phyloP scores from a whole-genome alignment of 2,888 invertebrate genomes.

The Drosophila leonis region DNA sequence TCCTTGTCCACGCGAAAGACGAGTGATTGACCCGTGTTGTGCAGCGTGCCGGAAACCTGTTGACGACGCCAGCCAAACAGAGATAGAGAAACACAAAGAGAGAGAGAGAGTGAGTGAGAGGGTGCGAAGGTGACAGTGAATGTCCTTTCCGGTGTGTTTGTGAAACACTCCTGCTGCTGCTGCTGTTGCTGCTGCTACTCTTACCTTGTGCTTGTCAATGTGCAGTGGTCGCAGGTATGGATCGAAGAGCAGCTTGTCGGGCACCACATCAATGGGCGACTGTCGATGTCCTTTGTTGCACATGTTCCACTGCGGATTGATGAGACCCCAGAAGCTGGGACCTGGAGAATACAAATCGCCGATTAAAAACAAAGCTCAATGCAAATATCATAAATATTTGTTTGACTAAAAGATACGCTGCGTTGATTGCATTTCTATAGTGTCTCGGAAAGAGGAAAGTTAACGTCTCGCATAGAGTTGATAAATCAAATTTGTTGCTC shows the following conservation, averaged over 20 bases:
- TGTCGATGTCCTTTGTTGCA: conserved; percentile 98
- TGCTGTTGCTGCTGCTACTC: neutral
- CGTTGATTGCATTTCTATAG: neutral
- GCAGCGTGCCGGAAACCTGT: conserved; percentile 94
- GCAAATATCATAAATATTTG: neutral
- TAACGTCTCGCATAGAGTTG: neutral
- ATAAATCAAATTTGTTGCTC: too few relatives aligned
- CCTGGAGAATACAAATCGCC: conserved; percentile 87
- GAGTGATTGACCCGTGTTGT: conserved; percentile 97
- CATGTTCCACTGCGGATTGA: conserved; percentile 99
- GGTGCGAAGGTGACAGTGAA: neutral
- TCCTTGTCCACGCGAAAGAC: conserved; percentile 96
- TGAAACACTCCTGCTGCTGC: neutral
- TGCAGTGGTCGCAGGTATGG: conserved; percentile 96
- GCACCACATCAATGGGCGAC: conserved; percentile 98
- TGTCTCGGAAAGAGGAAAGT: too few relatives aligned
- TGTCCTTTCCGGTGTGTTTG: conserved; percentile 3
- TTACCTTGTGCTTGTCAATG: conserved; percentile 96
- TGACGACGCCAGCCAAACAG: conserved; percentile 44
- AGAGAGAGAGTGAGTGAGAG: neutral
- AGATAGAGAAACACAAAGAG: neutral
- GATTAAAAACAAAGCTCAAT: neutral
- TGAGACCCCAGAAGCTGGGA: conserved; percentile 98
- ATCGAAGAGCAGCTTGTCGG: conserved; percentile 96
- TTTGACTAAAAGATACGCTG: neutral